These are phyloP conservation scores for Lasiurus cinereus DNA, from an alignment of 2,113 vertebrate genomes.

Conservation along the genomic window DNA sequence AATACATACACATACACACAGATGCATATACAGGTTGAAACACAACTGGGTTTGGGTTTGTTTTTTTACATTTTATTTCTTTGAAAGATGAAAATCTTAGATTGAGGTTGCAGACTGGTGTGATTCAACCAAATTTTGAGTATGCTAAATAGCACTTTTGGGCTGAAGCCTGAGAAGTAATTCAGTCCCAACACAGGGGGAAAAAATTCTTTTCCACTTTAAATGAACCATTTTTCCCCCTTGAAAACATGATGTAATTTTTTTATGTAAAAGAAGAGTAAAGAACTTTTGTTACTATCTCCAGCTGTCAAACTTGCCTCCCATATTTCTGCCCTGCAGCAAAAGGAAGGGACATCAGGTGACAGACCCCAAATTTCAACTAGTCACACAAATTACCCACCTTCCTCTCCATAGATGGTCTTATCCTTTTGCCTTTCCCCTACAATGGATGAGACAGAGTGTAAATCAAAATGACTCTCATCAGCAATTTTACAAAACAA, in stretches of 20 bases:
- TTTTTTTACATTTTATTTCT: constrained; percentile 11
- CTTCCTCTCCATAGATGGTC: constrained; percentile 64
- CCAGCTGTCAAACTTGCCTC: constrained; percentile 59
- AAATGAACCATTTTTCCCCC: neutral
- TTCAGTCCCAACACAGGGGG: neutral
- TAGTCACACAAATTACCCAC: constrained; percentile 82
- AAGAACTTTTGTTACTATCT: constrained; percentile 60
- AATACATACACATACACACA: too few relatives aligned
- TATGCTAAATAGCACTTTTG: constrained; percentile 12
- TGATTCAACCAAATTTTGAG: constrained; percentile 45
- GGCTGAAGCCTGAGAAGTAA: constrained; percentile 19
- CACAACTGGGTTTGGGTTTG: neutral
- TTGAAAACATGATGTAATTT: constrained; percentile 49
- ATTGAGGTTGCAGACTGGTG: neutral
- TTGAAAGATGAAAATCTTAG: constrained; percentile 31
- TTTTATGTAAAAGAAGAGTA: constrained; percentile 31
- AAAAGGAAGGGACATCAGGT: constrained; percentile 75
- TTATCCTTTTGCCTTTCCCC: constrained; percentile 72
- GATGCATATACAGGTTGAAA: neutral
- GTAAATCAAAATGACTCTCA: constrained; percentile 78
- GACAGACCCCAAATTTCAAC: constrained; percentile 79
- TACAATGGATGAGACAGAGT: constrained; percentile 72
- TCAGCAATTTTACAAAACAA: constrained; percentile 75
- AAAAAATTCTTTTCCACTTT: constrained; percentile 7
- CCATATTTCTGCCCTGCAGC: constrained; percentile 71